Conservation (phyloP, 2,113 vertebrate genomes). For the Clupea harengus region DNA sequence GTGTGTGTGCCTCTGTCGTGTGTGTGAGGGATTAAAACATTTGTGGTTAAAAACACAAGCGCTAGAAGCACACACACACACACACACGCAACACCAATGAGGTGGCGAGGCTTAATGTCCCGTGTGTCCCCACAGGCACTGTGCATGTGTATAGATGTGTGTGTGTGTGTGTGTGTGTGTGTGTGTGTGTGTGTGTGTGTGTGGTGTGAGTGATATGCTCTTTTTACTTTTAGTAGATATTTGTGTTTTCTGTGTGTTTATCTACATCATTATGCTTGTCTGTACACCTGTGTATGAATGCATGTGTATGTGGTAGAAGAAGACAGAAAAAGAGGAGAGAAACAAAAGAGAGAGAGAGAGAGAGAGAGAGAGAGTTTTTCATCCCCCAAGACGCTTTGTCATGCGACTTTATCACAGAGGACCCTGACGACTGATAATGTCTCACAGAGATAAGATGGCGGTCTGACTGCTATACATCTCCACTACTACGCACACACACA, state of each 20-base stretch:
- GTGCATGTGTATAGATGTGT: neutral
- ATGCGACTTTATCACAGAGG: neutral
- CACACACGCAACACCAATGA: neutral
- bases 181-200: too few species aligned
- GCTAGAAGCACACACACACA: neutral
- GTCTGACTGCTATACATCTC: neutral
- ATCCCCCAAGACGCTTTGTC: neutral
- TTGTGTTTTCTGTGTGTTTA: neutral
- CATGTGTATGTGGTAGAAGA: neutral
- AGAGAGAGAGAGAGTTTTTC: neutral
- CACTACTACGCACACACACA: neutral
- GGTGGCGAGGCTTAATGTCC: neutral
- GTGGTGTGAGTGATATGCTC: too few species aligned
- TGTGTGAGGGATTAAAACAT: neutral
- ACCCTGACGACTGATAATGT: neutral
- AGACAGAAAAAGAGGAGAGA: neutral
- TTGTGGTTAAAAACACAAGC: neutral
- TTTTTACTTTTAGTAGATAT: too few species aligned
- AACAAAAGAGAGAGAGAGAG: neutral
- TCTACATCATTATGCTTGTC: neutral
- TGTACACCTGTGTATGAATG: neutral
- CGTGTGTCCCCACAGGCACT: neutral
- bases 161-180: too few species aligned
- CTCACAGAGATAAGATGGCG: neutral
- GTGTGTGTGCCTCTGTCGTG: neutral